Conservation (phyloP, 2,888 invertebrate species). For the Halictus quadricinctus region DNA sequence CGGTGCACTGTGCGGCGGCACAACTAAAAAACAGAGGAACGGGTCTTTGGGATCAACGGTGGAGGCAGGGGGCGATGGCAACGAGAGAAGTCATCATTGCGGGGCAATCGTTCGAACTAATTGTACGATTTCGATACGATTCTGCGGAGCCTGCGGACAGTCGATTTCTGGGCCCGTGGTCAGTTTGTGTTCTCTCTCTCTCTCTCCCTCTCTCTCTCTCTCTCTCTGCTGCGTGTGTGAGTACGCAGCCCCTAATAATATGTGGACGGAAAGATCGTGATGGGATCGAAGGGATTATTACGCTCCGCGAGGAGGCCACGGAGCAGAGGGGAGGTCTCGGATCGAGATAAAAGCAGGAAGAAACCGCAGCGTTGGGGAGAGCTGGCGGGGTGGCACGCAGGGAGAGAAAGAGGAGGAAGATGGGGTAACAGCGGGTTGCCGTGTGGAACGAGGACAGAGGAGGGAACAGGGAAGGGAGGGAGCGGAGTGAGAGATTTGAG, state of each 20-base stretch:
- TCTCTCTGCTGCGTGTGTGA: constrained; percentile 46
- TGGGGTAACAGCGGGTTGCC: constrained; percentile 28
- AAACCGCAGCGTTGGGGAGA: constrained; percentile 46
- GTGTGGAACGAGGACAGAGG: constrained; percentile 27
- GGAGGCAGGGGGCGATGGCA: constrained; percentile 25
- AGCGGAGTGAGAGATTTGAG: constrained; percentile 81
- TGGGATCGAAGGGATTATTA: constrained; percentile 80
- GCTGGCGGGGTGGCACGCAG: neutral
- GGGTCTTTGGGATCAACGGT: neutral
- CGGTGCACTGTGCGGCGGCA: neutral
- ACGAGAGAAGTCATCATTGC: constrained; percentile 37
- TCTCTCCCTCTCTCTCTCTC: neutral
- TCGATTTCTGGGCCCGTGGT: constrained; percentile 37
- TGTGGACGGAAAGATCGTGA: constrained; percentile 79
- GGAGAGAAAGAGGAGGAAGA: constrained; percentile 39
- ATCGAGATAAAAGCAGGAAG: constrained; percentile 66
- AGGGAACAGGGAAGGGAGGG: constrained; percentile 56
- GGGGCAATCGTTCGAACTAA: constrained; percentile 60
- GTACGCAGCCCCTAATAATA: constrained; percentile 75
- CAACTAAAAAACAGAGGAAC: constrained; percentile 16
- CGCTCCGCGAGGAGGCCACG: constrained; percentile 54
- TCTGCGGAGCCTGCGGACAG: constrained; percentile 28
- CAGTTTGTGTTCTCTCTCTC: neutral
- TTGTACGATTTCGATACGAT: constrained; percentile 62
- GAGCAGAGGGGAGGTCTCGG: constrained; percentile 18